Evolutionary conservation across 2,113 vertebrate species (phyloP).

Genomic region (Ceyx margarethae): DNA sequence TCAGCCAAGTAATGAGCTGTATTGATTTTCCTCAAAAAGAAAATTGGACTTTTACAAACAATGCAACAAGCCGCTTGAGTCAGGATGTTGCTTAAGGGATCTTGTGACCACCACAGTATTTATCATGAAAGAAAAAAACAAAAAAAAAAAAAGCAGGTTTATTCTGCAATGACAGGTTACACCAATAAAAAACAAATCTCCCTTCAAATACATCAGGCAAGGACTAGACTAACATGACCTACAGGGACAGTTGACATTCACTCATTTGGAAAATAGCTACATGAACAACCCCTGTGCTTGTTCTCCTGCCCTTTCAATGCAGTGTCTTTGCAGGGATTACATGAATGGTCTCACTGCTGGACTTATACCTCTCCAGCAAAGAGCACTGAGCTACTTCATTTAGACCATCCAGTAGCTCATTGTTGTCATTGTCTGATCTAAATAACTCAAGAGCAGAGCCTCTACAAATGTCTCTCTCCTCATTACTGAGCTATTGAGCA

Average conservation of each 20-base stretch:
- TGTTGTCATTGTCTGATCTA: not conserved
- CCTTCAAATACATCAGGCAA: not conserved
- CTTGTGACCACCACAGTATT: not conserved
- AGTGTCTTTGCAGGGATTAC: not conserved
- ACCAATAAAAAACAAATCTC: not conserved
- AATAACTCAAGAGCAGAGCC: not conserved
- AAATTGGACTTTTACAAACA: conserved; percentile 49
- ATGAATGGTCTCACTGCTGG: not conserved
- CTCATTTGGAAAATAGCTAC: not conserved
- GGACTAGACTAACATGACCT: not conserved
- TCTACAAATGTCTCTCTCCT: not conserved
- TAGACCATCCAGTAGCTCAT: too few relatives aligned
- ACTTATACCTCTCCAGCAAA: not conserved
- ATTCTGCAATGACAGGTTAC: not conserved
- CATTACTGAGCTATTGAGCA: not conserved
- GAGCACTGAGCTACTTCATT: not conserved
- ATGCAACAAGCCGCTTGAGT: not conserved
- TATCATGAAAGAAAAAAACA: not conserved
- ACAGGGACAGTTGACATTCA: not conserved
- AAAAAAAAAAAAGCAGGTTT: not conserved
- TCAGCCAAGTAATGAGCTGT: conserved; percentile 39
- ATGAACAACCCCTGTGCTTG: not conserved
- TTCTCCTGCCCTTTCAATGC: not conserved
- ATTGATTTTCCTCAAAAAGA: conserved; percentile 59
- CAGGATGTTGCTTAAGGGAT: conserved; percentile 14